These are phyloP conservation scores for Pecten maximus DNA, from an alignment of 2,888 invertebrate species.

Conservation along the genomic window DNA sequence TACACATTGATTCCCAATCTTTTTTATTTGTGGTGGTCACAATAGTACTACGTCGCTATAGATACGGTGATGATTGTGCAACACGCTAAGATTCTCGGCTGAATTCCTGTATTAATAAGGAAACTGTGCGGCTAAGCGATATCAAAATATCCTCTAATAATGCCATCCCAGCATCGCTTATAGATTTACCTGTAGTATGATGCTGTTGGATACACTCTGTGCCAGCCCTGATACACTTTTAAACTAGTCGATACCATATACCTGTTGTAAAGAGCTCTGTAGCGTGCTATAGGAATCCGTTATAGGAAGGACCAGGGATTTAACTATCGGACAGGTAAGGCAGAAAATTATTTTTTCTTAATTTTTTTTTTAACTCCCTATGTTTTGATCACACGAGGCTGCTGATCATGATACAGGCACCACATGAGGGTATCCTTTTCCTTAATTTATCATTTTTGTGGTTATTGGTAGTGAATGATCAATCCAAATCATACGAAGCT, in stretches of 20 bases:
- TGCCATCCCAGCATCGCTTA: not conserved
- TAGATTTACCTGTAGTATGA: not conserved
- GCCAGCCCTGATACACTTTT: not conserved
- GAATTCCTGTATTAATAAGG: not conserved
- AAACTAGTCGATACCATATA: not conserved
- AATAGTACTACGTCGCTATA: not conserved
- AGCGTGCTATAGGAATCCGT: not conserved
- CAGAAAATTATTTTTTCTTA: not conserved
- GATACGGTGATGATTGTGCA: not conserved
- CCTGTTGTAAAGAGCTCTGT: not conserved
- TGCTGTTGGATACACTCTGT: not conserved
- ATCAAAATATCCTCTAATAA: not conserved
- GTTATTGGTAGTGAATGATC: too few relatives aligned
- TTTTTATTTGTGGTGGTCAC: not conserved
- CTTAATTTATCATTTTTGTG: too few relatives aligned
- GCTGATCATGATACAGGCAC: too few relatives aligned
- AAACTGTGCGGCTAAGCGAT: not conserved
- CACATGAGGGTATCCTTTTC: too few relatives aligned
- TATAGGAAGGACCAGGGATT: not conserved
- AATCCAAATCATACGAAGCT: too few relatives aligned
- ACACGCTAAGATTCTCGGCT: not conserved
- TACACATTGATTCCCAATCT: not conserved
- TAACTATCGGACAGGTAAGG: not conserved
- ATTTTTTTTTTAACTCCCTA: not conserved
- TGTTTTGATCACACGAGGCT: not conserved